Base-by-base conservation (phyloP, 2,797 vertebrate species). In the Caiman crocodilus region DNA sequence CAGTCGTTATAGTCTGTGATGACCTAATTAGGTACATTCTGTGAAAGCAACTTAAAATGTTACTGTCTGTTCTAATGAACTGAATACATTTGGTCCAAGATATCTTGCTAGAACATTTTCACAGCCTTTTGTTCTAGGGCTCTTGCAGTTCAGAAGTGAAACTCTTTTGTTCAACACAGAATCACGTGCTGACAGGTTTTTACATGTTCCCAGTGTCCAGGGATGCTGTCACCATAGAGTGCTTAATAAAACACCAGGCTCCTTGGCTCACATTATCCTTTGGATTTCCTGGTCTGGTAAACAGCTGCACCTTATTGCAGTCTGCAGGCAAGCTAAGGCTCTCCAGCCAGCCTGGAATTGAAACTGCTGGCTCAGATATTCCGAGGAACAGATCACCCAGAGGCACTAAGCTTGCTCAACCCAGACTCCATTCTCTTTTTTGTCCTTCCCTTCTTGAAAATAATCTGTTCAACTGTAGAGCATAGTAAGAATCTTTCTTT, bases 1-100 rank as follows among this genome's bases (percentile, higher is more conserved):
- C 94, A 95, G 94, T 93, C 84, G 96, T 96, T 95, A 84, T 85
- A 89, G 95, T 93, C 92, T 96, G 80, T 94, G 94, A 97, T 97
- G 96, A 97, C 92, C 96, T 97, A 96, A 97, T 97, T 94, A 97
- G 96, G 93, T 96, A 97, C 77, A 88, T 94, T 97, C 92, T 96
- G 87, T 95, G 91, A 96, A 96, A 97, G 79, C 94, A 91, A 96
- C 88, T 96, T 94, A 64, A 89, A 94, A 85, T 92, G 74, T 93
- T 96, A 64, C 91, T 96, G 90, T 92, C 96, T 95, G 80, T 96
- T 96, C 89, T 82, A 93, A 76, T 57, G 85, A 95, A 82, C 82
- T 85, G 79, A 85, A 79, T 67, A 88, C 0, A 1, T 92, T 94
- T 90, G 77, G 88, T 93, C 91, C 42, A 15, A 92, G 90, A 87